Evolutionary conservation across 1,140 invertebrate genomes (phyloP).

Genomic region (Pteromalus puparum): DNA sequence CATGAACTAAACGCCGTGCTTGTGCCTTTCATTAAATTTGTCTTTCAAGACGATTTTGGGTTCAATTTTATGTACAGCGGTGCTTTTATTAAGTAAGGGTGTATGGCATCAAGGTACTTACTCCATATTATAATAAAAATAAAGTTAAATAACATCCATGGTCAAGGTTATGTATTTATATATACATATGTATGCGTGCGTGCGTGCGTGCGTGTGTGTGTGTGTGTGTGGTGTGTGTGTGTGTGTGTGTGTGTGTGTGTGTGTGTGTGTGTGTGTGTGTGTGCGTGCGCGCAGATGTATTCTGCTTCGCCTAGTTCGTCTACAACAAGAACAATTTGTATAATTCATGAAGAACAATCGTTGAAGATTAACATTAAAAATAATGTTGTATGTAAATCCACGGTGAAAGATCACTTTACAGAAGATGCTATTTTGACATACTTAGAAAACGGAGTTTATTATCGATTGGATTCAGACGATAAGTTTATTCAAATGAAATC

Average conservation of each 20-base stretch:
- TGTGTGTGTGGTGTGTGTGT: not conserved
- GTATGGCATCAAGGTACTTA: too few species aligned
- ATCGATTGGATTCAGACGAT: too few species aligned
- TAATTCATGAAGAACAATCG: not conserved
- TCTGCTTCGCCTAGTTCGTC: not conserved
- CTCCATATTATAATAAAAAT: too few species aligned
- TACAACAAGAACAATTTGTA: not conserved
- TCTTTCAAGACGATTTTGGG: too few species aligned
- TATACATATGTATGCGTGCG: not conserved
- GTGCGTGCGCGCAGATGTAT: not conserved
- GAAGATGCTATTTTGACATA: not conserved
- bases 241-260: not conserved
- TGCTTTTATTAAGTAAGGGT: too few species aligned
- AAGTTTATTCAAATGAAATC: not conserved
- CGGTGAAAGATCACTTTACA: not conserved
- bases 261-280: not conserved
- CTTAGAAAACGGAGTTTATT: too few species aligned
- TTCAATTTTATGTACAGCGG: too few species aligned
- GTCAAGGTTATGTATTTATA: not conserved
- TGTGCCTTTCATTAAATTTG: too few species aligned
- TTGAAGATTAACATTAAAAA: not conserved
- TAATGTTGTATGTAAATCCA: not conserved
- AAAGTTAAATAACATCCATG: too few species aligned
- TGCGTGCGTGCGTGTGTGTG: not conserved
- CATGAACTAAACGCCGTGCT: too few species aligned